Base-by-base conservation (phyloP, 2,888 invertebrate genomes). In the Phorcus lineatus region DNA sequence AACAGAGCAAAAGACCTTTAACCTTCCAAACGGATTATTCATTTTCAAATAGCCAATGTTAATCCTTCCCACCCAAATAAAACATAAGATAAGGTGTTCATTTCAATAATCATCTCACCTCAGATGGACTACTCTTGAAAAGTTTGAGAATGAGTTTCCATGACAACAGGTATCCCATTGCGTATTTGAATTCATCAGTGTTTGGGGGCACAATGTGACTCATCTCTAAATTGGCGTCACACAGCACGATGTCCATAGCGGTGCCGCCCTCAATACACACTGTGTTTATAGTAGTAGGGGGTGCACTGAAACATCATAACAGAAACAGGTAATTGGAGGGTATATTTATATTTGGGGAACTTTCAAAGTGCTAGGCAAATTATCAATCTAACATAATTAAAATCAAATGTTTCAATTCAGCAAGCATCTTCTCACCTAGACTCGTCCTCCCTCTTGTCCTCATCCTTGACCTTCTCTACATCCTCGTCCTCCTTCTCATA, bases 121-220 rank as follows among this genome's bases (percentile, higher is more conserved):
- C 96, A 3, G 95, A 95, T 31, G 95, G 94, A 17, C 97, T 95
- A 82, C 95, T 94, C 70, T 94, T 94, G 88, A 96, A 95, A 88
- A 96, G 95, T 77, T 94, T 93, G 83, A 96, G 93, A 67, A 96
- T 92, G 80, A 96, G 94, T 87, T 95, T 95, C 95, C 96, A 96
- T 74, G 96, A 93, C 82, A 97, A 94, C 87, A 97, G 93, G 93
- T 96, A 97, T 55, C 95, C 96, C 66, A 95, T 94, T 17, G 95
- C 94, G 88, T 95, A 94, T 36, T 88, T 86, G 76, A 95, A 89
- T n/a, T 91, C 89, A 74, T 91, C 91, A 87, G 94, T 94, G 92
- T 88, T 92, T 11, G 90, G 90, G 47, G 85, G 81, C 28, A 92
- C 83, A 40, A 83, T 80, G 53, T 89, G 85, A 24, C 85, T 85